Evolutionary conservation across 2,797 vertebrate species (phyloP).

Genomic region (Apodemus agrarius): DNA sequence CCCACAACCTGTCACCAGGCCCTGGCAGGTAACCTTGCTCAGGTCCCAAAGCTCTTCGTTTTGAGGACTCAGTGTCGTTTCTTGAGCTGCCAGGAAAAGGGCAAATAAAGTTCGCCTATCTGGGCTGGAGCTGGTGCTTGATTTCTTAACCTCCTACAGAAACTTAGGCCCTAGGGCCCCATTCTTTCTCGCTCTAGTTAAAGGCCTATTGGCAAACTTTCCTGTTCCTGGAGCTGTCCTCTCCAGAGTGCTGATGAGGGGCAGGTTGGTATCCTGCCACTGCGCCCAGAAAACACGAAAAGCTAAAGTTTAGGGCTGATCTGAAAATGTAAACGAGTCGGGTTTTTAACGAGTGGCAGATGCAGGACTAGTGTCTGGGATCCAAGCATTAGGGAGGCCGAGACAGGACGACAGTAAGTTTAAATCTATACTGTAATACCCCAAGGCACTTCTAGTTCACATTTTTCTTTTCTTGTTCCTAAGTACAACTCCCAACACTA

Average conservation of each 20-base stretch:
- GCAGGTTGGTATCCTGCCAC: background rate
- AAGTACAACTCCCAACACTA: background rate
- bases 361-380: background rate
- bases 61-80: background rate
- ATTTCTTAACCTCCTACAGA: background rate
- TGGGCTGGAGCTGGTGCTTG: background rate
- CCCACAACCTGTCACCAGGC: background rate
- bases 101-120: background rate
- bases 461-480: background rate
- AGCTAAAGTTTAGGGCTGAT: background rate
- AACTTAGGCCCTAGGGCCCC: background rate
- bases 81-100: background rate
- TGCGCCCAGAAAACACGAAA: background rate
- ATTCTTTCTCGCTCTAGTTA: background rate
- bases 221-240: slow-evolving; percentile 47
- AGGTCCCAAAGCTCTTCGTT: background rate
- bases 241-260: slow-evolving; percentile 33
- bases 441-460: background rate
- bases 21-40: slow-evolving; percentile 47
- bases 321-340: background rate
- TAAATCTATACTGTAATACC: background rate
- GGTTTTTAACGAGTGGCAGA: no score
- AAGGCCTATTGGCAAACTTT: background rate
- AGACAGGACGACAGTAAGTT: background rate
- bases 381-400: background rate